Base-by-base conservation (phyloP, 2,797 vertebrate species). In the Bryconaethiops microstoma region DNA sequence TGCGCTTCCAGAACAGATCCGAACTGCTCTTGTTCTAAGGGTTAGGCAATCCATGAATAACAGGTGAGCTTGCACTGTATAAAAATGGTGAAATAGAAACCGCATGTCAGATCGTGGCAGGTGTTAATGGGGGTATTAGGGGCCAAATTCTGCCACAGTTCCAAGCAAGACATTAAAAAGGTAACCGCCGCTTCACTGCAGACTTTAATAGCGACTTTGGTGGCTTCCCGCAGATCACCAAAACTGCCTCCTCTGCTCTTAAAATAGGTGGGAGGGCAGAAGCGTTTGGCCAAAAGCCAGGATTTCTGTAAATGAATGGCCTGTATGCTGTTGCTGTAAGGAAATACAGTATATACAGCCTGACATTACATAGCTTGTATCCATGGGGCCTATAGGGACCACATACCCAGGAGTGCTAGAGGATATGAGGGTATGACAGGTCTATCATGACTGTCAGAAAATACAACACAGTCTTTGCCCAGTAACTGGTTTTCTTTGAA, bases 201-300 rank as follows among this genome's bases (percentile, higher is more conserved):
- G 23, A 16, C 12, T 35, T 19, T 12, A 29, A 29, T 17, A 54
- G 23, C 16, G 5, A 55, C 4, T 55, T 16, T 52, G 23, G 69
- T 17, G 48, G 23, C 29, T 23, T 8, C 67, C 14, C 29, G 7
- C 42, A 76, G 25, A 76, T 35, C 8, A 16, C 69, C 52, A 76
- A 71, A 79, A 74, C 35, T 42, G 42, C 29, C 12, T 35, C 29
- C 14, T 0, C n/a, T 52, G 12, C 39, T 63, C 74, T 70, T 71
- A 76, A 76, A 81, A 70, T 64, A 10, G 67, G 29, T 50, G 13
- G 25, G n/a, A 40, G n/a, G 55, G 59, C 40, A 9, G 74, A 40
- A 54, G 23, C 23, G 29, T 5, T 62, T 29, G 64, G 78, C 21
- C 16, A 9, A 42, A 52, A 69, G 74, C 74, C 40, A 81, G 69